These are phyloP conservation scores for Habropoda laboriosa DNA, from an alignment of 1,140 invertebrate species.

Conservation along the genomic window DNA sequence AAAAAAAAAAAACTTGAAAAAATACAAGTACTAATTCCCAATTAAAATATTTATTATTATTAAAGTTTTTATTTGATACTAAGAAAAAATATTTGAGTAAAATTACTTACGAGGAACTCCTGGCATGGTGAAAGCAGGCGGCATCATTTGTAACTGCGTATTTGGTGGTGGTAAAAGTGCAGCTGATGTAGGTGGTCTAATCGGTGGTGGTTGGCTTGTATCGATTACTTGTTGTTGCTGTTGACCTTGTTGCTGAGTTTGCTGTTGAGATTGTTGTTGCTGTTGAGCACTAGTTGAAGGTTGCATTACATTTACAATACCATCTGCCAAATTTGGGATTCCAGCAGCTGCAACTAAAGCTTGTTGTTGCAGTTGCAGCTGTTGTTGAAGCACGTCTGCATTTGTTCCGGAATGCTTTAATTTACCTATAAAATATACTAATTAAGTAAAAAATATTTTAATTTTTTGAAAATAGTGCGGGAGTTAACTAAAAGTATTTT, in stretches of 20 bases:
- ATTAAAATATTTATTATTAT: not conserved
- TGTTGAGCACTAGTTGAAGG: constrained; percentile 61
- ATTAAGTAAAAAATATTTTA: not conserved
- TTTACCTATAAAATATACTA: constrained; percentile 71
- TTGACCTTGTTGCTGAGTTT: constrained; percentile 64
- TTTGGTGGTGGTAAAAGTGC: constrained; percentile 83
- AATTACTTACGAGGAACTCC: constrained; percentile 80
- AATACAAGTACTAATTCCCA: not conserved
- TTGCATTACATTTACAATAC: constrained; percentile 74
- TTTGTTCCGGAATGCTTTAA: constrained; percentile 72
- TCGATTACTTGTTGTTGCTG: constrained; percentile 80
- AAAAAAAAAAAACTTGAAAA: not conserved
- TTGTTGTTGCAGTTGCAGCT: constrained; percentile 64
- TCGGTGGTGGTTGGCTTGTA: constrained; percentile 85
- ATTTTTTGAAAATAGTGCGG: no score
- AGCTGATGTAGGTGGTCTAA: constrained; percentile 77
- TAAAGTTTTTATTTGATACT: not conserved
- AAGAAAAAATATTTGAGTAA: no score
- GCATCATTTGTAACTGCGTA: constrained; percentile 81
- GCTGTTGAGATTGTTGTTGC: constrained; percentile 59
- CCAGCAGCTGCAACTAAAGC: constrained; percentile 57
- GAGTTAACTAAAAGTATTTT: not conserved
- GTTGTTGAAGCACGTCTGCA: constrained; percentile 66
- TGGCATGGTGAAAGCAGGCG: constrained; percentile 81
- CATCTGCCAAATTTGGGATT: constrained; percentile 70